Percentiles rank a stretch among this genome's conserved stretches.
These are phyloP conservation scores for Gryon sp. DNA, from an alignment of 1,140 invertebrate species.

Conservation along the genomic window DNA sequence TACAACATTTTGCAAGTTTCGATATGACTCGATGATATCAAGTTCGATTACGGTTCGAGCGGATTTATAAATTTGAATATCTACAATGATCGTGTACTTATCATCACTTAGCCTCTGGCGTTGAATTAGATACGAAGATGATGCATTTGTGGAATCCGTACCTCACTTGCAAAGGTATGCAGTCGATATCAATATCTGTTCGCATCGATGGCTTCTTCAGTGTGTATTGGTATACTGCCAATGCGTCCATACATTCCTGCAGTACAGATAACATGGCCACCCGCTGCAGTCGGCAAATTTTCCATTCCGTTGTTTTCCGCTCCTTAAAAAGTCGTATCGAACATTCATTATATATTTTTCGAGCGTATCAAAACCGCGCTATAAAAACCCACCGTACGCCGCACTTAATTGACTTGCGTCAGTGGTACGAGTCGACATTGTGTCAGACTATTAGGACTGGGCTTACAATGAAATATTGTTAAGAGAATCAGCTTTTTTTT, in stretches of 20 bases:
- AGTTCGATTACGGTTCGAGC: background rate
- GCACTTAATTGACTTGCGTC: slow-evolving; percentile 9
- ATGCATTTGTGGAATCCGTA: slow-evolving; percentile 63
- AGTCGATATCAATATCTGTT: slow-evolving; percentile 62
- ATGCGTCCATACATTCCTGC: slow-evolving; percentile 70
- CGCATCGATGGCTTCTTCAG: slow-evolving; percentile 65
- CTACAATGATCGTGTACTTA: slow-evolving; percentile 32
- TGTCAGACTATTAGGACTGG: slow-evolving; percentile 24
- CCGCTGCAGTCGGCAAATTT: slow-evolving; percentile 56
- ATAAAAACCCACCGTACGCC: background rate
- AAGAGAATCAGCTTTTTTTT: too few species aligned
- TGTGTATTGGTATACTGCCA: slow-evolving; percentile 72
- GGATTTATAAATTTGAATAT: slow-evolving; percentile 30
- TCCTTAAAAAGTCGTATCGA: slow-evolving; percentile 40
- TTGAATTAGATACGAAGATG: slow-evolving; percentile 49
- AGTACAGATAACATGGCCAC: slow-evolving; percentile 65
- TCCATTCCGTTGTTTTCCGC: slow-evolving; percentile 48
- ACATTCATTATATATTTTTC: slow-evolving; percentile 10
- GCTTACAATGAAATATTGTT: background rate
- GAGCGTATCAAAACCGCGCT: slow-evolving; percentile 11
- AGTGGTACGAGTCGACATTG: slow-evolving; percentile 27
- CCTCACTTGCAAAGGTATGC: slow-evolving; percentile 63
- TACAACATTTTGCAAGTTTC: too few species aligned
- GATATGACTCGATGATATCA: too few species aligned
- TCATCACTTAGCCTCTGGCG: slow-evolving; percentile 40